Percentiles rank a stretch among this genome's conserved stretches.
phyloP scores from a whole-genome alignment of 2,113 vertebrate genomes.

The Syngnathoides biaculeatus region DNA sequence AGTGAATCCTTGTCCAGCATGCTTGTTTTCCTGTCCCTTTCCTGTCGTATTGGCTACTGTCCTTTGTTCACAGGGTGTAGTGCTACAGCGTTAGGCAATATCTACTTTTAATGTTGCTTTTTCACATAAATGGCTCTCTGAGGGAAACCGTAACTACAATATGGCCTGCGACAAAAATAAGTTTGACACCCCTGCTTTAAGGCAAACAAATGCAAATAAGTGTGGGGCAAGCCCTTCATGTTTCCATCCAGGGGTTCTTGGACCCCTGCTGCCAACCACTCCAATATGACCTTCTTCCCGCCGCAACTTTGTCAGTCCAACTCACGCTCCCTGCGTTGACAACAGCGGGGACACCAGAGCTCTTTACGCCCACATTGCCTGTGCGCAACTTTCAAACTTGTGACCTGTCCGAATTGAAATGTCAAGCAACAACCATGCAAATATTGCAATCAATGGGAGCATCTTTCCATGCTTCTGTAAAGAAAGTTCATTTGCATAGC shows the following conservation, averaged over 20 bases:
- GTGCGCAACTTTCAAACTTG: conserved; percentile 10
- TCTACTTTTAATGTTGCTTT: too few relatives aligned
- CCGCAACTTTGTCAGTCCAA: conserved; percentile 25
- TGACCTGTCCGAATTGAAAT: conserved; percentile 28
- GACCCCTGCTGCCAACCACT: conserved; percentile 9
- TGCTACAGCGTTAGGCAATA: too few relatives aligned
- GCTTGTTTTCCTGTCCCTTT: too few relatives aligned
- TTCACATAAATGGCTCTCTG: too few relatives aligned
- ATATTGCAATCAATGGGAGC: too few relatives aligned
- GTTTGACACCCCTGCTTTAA: too few relatives aligned
- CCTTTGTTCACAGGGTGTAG: too few relatives aligned
- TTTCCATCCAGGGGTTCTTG: conserved; percentile 23
- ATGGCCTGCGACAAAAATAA: too few relatives aligned
- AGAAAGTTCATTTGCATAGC: conserved; percentile 42
- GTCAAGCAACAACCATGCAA: conserved; percentile 31
- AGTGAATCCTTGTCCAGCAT: too few relatives aligned
- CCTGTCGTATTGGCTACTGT: too few relatives aligned
- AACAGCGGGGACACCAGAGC: conserved; percentile 5
- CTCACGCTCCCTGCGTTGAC: conserved; percentile 12
- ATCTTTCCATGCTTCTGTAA: not conserved
- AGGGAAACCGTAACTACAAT: too few relatives aligned
- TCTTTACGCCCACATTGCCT: not conserved
- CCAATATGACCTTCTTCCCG: conserved; percentile 29
- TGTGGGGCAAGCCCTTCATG: conserved; percentile 15
- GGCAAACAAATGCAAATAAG: conserved; percentile 18